These are phyloP conservation scores for Notechis scutatus DNA, from an alignment of 2,113 vertebrate species.

Conservation along the genomic window DNA sequence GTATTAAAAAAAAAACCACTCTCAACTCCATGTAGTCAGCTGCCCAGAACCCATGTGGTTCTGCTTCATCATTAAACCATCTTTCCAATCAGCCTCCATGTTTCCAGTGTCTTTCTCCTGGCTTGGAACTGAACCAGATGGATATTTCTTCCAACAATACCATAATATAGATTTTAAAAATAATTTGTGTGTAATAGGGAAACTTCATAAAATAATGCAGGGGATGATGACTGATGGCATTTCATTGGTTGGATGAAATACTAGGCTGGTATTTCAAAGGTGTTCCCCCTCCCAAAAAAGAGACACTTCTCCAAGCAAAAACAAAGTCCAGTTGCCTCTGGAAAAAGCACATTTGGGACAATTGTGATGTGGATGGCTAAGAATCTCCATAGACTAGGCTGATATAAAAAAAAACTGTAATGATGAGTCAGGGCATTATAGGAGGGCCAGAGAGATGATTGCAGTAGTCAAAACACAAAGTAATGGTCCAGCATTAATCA, in stretches of 20 bases:
- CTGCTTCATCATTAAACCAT: too few relatives aligned
- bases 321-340: background rate
- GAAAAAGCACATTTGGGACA: background rate
- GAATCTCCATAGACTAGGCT: background rate
- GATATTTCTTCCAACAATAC: too few relatives aligned
- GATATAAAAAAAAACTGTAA: background rate
- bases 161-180: background rate
- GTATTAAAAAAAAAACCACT: too few relatives aligned
- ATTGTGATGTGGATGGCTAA: background rate
- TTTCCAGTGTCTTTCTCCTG: too few relatives aligned
- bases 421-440: background rate
- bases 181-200: background rate
- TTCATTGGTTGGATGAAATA: background rate
- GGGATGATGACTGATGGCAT: background rate
- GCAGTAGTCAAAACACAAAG: background rate
- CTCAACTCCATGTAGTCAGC: too few relatives aligned
- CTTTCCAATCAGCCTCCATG: too few relatives aligned
- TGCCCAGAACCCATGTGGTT: too few relatives aligned
- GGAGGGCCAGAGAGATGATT: background rate
- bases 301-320: background rate
- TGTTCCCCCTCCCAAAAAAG: background rate
- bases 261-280: background rate
- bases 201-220: background rate
- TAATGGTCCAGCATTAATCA: background rate
- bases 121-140: too few relatives aligned